Base-by-base conservation (phyloP, 2,113 vertebrate species). In the Bungarus multicinctus region DNA sequence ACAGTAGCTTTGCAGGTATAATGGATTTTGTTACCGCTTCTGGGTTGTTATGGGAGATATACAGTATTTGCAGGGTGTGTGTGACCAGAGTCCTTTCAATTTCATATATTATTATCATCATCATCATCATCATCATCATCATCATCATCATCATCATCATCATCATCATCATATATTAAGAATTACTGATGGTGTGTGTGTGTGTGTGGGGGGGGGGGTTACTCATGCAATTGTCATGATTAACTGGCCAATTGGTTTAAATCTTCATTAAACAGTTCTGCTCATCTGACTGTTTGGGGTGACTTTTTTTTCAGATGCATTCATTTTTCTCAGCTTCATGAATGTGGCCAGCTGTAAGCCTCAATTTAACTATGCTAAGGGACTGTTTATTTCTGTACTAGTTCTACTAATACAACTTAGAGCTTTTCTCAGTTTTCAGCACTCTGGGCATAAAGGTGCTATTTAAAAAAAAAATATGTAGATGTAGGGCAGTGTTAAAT, bases 191-290 rank as follows among this genome's bases (percentile, higher is more conserved):
- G 14, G 16, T 50, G 47, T 50, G 47, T 50, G 47, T 50, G 47
- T 50, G 7, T 1, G 47, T 1, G 3, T n/a, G n/a, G 64, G n/a
- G 34, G 7, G 18, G 1, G 6, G 2, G 2, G 18, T 1, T 20
- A 81, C 34, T 39, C 34, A 81, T 81, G 34, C 74, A 81, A 81
- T 81, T 81, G 74, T 43, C 74, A 81, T 81, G 74, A 81, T 81
- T 81, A 81, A 81, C 34, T 81, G 34, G n/a, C n/a, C 74, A 81
- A 81, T 81, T 81, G 43, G 74, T 43, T 43, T 81, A 81, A 81
- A 81, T 81, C 34, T 7, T 81, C 34, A 81, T 81, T 43, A 81
- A 81, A 43, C 20, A 69, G 34, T 81, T 81, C 74, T 81, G 74
- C 74, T 43, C 34, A 0, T 81, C 74, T 81, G 74, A 81, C 34